These are phyloP conservation scores for Phortica variegata DNA, from an alignment of 1,140 invertebrate species.

Conservation along the genomic window DNA sequence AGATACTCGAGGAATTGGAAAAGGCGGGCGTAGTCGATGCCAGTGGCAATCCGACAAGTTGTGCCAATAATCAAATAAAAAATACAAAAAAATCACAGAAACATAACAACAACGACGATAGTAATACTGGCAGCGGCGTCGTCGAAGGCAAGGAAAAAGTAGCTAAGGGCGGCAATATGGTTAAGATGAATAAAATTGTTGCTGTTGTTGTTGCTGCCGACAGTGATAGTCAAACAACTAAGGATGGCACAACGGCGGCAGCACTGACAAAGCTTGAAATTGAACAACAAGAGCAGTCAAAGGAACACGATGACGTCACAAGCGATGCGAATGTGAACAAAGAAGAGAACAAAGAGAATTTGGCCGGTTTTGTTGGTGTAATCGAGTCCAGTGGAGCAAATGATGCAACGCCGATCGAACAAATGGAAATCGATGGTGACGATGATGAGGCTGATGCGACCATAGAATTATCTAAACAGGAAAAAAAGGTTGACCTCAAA, in stretches of 20 bases:
- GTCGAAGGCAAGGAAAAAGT: not conserved
- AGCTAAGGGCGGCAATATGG: not conserved
- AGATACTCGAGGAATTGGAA: constrained; percentile 35
- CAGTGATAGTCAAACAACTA: constrained; percentile 1
- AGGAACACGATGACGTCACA: too few species aligned
- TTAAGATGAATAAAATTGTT: too few species aligned
- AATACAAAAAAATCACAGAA: not conserved
- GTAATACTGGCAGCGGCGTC: not conserved
- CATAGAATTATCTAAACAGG: too few species aligned
- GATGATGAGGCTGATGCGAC: too few species aligned
- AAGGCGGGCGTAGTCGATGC: constrained; percentile 38
- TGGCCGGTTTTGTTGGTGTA: too few species aligned
- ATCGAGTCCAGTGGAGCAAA: too few species aligned
- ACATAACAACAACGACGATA: too few species aligned
- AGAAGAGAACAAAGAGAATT: constrained; percentile 6
- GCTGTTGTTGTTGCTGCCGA: too few species aligned
- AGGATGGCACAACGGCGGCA: constrained; percentile 12
- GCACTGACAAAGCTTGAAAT: constrained; percentile 10
- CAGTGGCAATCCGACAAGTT: constrained; percentile 35
- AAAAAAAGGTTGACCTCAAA: too few species aligned
- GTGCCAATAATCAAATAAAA: constrained; percentile 16
- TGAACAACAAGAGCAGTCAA: not conserved
- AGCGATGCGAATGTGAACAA: constrained; percentile 9
- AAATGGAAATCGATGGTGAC: too few species aligned
- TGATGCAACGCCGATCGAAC: too few species aligned